Evolutionary conservation across 2,113 vertebrate species (phyloP), one percentile per base, ranked within the genome.

Genomic region (Hystrix cristata): DNA sequence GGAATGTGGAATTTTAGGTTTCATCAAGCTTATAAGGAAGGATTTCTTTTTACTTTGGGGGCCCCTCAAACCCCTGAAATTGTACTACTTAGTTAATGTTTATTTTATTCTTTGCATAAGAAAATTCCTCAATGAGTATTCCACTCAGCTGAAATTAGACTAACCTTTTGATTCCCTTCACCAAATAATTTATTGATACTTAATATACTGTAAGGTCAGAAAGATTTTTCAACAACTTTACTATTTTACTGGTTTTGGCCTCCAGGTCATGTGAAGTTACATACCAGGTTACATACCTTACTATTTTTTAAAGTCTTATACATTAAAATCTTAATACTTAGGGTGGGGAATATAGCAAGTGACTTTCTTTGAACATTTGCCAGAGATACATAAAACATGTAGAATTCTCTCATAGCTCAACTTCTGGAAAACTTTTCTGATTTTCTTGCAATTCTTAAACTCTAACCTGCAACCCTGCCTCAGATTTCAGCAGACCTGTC

Each of bases 141-240:
- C 57, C n/a, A 80, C 48, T 92, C 91, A 69, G 46, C 62, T 92
- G 57, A 69, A 86, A 87, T 29, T 64, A 7, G 43, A 74, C 38
- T 69, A 95, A 94, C 8, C 79, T 90, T 95, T 72, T 53, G 2
- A 60, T 46, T n/a, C 83, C 74, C 80, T 57, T 95, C 27, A 93
- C 34, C 82, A 97, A 90, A 72, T 81, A 79, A 12, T 19, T 91
- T 93, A 62, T 23, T 53, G n/a, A 34, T 80, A 79, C 83, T 96
- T 87, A 96, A 87, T 65, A 74, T 23, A 34, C 29, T 84, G 5
- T 13, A 91, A 83, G 14, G 16, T 48, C 86, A 82, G 25, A 71
- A 76, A 83, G 81, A 38, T 64, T 83, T 91, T 95, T 93, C 81
- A 89, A 48, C 53, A 92, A 82, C 12, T 76, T 83, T 67, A 34